A percentile compares a stretch with the other conserved stretches of the same genome.
These are phyloP conservation scores for Osmerus eperlanus DNA, from an alignment of 2,113 vertebrate species.

Conservation along the genomic window DNA sequence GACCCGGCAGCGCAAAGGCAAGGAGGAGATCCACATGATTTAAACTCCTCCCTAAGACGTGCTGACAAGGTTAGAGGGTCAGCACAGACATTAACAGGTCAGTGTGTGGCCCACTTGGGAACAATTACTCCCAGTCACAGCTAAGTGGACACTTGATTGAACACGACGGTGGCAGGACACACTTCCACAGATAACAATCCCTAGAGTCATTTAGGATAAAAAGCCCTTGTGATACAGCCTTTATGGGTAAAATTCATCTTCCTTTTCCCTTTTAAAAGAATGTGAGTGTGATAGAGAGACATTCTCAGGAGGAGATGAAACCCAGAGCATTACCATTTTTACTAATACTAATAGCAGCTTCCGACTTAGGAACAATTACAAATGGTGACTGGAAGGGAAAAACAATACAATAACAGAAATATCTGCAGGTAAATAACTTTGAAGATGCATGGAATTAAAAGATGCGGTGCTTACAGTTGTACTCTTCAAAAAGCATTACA, in stretches of 20 bases:
- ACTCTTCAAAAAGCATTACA: too few species aligned
- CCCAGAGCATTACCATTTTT: slow-evolving; percentile 68
- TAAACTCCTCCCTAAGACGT: slow-evolving; percentile 92
- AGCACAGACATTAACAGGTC: slow-evolving; percentile 97
- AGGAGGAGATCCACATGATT: slow-evolving; percentile 82
- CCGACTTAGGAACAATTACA: slow-evolving; percentile 70
- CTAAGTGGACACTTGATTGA: slow-evolving; percentile 99
- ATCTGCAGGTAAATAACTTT: background rate
- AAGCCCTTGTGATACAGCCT: slow-evolving; percentile 98
- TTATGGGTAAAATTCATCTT: slow-evolving; percentile 99
- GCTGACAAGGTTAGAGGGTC: slow-evolving; percentile 98
- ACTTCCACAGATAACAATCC: slow-evolving; percentile 99
- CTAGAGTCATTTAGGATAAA: slow-evolving; percentile 99
- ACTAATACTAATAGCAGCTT: slow-evolving; percentile 63
- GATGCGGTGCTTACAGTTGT: too few species aligned
- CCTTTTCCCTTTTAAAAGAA: slow-evolving; percentile 93
- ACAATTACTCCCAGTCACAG: slow-evolving; percentile 99
- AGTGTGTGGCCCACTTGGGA: slow-evolving; percentile 97
- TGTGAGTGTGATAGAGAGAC: slow-evolving; percentile 72
- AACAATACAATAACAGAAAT: slow-evolving; percentile 54
- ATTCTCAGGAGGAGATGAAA: slow-evolving; percentile 62
- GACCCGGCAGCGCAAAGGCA: slow-evolving; percentile 74
- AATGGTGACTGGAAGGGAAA: slow-evolving; percentile 65
- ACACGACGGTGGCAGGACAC: slow-evolving; percentile 94
- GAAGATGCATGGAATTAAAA: too few species aligned